Evolutionary conservation across 1,140 invertebrate genomes (phyloP).

Genomic region (Lasioglossum albipes): DNA sequence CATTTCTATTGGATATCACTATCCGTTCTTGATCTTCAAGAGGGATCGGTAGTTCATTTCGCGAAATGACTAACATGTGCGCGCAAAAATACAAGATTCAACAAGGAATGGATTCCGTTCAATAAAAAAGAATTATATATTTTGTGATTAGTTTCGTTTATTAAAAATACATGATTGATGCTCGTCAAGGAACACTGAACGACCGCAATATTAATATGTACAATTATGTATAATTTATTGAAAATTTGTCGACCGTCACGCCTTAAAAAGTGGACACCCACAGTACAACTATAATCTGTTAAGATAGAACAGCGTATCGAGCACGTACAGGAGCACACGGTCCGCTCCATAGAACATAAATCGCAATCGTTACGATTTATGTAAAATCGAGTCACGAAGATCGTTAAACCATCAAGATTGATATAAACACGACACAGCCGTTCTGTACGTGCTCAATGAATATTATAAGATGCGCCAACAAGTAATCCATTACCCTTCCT

Average conservation of each 20-base stretch:
- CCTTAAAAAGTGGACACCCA: slow-evolving; percentile 17
- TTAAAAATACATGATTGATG: slow-evolving; percentile 28
- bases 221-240: slow-evolving; percentile 59
- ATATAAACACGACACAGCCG: neutral
- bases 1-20: neutral
- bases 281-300: slow-evolving; percentile 18
- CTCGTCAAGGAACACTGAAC: slow-evolving; percentile 29
- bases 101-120: too few species aligned
- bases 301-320: slow-evolving; percentile 22
- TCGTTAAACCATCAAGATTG: neutral
- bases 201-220: slow-evolving; percentile 50
- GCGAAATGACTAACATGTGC: too few species aligned
- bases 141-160: slow-evolving; percentile 34
- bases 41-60: too few species aligned
- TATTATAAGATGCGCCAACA: too few species aligned
- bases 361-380: neutral
- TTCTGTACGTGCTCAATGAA: slow-evolving; percentile 37
- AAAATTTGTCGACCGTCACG: slow-evolving; percentile 17
- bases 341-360: neutral
- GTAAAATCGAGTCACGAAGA: too few species aligned
- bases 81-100: too few species aligned
- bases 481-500: too few species aligned
- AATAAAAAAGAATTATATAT: neutral
- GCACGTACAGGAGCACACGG: slow-evolving; percentile 29
- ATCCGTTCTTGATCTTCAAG: too few species aligned